A percentile compares a stretch with the other conserved stretches of the same genome.
These are phyloP conservation scores for Lepus europaeus DNA, from an alignment of 2,113 vertebrate species.

Conservation along the genomic window DNA sequence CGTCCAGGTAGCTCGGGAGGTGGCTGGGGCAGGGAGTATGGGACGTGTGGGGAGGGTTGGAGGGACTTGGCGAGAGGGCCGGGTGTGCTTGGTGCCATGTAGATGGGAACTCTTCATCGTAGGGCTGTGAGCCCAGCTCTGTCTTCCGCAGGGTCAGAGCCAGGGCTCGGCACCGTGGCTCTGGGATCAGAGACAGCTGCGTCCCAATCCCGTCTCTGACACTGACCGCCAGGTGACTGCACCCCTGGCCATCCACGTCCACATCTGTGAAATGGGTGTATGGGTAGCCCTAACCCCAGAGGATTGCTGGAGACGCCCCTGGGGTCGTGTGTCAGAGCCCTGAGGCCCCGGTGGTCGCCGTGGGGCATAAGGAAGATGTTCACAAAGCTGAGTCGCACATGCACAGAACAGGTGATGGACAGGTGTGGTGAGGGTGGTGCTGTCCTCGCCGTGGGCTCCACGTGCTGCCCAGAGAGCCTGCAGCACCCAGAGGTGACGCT, in stretches of 20 bases:
- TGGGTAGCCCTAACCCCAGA: neutral
- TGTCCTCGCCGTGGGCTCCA: no score
- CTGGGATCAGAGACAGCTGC: neutral
- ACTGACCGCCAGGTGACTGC: neutral
- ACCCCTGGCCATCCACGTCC: constrained; percentile 27
- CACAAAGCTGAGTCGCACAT: no score
- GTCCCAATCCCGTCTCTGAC: neutral
- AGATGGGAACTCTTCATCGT: neutral
- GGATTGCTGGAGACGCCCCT: neutral
- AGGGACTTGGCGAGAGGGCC: no score
- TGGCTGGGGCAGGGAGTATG: no score
- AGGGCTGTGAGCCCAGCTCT: neutral
- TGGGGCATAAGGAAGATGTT: no score
- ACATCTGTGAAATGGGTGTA: constrained; percentile 38
- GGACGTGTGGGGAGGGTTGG: no score
- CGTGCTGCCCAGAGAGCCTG: no score
- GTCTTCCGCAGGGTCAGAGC: neutral
- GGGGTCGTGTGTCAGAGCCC: neutral
- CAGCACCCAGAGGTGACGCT: no score
- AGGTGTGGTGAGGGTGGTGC: no score
- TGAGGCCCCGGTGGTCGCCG: neutral
- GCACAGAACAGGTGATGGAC: no score
- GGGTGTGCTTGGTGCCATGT: no score
- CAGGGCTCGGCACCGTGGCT: neutral
- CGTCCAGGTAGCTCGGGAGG: no score